Evolutionary conservation across 2,113 vertebrate species (phyloP).

Genomic region (Amia ocellicauda): DNA sequence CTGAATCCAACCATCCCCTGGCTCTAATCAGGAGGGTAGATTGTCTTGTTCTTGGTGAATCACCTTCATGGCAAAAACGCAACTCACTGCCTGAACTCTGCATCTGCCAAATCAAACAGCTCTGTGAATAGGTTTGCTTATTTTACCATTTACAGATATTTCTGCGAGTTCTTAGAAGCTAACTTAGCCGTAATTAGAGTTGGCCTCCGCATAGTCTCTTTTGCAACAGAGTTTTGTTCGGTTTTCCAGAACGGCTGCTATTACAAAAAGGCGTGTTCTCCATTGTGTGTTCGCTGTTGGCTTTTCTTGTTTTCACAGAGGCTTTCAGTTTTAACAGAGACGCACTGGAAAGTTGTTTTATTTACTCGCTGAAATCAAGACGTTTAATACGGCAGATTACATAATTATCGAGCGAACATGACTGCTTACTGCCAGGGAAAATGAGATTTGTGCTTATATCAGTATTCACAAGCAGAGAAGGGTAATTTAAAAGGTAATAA

Average conservation of each 20-base stretch:
- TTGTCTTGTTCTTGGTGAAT: constrained; percentile 30
- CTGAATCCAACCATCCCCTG: not conserved
- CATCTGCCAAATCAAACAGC: constrained; percentile 45
- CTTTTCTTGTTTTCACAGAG: no score
- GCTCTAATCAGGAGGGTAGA: constrained; percentile 25
- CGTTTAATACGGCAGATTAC: no score
- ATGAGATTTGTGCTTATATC: no score
- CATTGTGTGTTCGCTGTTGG: not conserved
- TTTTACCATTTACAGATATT: constrained; percentile 33
- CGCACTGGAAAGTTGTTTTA: no score
- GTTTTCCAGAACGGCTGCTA: constrained; percentile 13
- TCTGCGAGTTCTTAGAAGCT: constrained; percentile 28
- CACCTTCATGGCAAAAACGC: constrained; percentile 26
- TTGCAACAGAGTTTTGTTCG: not conserved
- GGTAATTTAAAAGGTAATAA: constrained; percentile 2
- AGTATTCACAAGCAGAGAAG: no score
- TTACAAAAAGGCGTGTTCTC: constrained; percentile 14
- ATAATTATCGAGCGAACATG: no score
- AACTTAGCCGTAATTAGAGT: constrained; percentile 26
- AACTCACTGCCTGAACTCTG: constrained; percentile 10
- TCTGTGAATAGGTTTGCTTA: constrained; percentile 23
- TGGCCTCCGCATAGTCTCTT: constrained; percentile 18
- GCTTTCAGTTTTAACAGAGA: no score
- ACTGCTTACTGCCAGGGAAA: no score
- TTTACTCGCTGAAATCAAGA: no score